Percentiles rank a stretch among this genome's conserved stretches.
Evolutionary conservation across 2,797 vertebrate genomes (phyloP).

Genomic region (Varecia variegata): DNA sequence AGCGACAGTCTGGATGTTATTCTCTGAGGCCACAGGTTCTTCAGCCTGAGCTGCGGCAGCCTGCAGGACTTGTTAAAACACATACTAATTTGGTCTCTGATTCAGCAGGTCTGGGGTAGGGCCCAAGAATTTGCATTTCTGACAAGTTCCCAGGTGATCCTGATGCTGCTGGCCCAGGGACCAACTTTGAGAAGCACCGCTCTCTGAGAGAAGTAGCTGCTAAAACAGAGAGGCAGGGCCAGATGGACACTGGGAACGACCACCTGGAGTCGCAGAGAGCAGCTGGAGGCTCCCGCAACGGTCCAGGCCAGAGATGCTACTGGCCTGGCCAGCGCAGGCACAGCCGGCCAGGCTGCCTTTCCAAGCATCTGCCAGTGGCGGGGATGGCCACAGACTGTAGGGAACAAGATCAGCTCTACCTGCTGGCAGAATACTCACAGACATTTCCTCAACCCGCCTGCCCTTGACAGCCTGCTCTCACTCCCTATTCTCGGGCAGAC

Average conservation of each 20-base stretch:
- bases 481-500: background rate
- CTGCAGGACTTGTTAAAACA: background rate
- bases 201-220: background rate
- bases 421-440: background rate
- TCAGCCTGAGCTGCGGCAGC: background rate
- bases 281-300: background rate
- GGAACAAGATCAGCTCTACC: background rate
- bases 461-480: background rate
- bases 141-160: background rate
- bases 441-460: background rate
- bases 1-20: background rate
- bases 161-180: background rate
- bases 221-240: background rate
- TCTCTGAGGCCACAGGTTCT: background rate
- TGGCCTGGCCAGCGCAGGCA: fast-evolving
- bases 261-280: background rate
- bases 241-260: background rate
- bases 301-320: background rate
- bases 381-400: background rate
- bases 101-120: background rate
- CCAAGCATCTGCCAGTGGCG: background rate
- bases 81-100: background rate
- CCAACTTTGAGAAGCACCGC: background rate
- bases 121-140: background rate
- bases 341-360: background rate